Base-by-base conservation (phyloP, 2,888 invertebrate species). In the Minunthozetes semirufus region DNA sequence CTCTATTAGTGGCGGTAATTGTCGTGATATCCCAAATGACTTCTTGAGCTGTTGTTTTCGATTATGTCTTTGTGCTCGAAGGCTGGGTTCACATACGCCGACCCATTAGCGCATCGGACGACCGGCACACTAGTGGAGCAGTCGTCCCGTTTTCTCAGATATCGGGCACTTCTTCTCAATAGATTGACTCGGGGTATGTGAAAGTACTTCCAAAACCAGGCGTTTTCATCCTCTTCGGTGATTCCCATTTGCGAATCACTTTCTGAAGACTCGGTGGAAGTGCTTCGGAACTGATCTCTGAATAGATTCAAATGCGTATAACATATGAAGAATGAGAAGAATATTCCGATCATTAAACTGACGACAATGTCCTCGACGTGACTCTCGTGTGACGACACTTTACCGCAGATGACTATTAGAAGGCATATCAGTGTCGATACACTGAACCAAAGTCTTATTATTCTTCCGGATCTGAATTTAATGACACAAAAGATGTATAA, bases 181-280 rank as follows among this genome's bases (percentile, higher is more conserved):
- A 56, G 27, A 33, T 72, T 61, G 22, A 73, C 73, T 19, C 73
- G 66, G 0, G 73, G 73, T 63, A 73, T 73, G 33, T 61, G 73
- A 66, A 73, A 73, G 27, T 59, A 48, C n/a, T 68, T 70, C 73
- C 73, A 73, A 33, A 73, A 73, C 73, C 73, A 73, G 11, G n/a
- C 38, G 25, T 68, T 68, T 11, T 73, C 73, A 0, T 73, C 50
- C 13, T 73, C 73, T 19, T 42, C 73, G 22, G 27, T 61, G 27
- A 61, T 4, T 19, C 27, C 19, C 1, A 63, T 29, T 6, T 63
- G 29, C 8, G 63, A 38, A 8, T 63, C 33, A 63, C 9, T 29
- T 38, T 63, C 33, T 8, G 15, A n/a, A 38, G 4, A n/a, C 29
- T 33, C 63, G 1, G 13, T 19, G 63, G 25, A 9, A 15, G 22